phyloP scores from a whole-genome alignment of 1,140 invertebrate species.

The Marisa cornuarietis region DNA sequence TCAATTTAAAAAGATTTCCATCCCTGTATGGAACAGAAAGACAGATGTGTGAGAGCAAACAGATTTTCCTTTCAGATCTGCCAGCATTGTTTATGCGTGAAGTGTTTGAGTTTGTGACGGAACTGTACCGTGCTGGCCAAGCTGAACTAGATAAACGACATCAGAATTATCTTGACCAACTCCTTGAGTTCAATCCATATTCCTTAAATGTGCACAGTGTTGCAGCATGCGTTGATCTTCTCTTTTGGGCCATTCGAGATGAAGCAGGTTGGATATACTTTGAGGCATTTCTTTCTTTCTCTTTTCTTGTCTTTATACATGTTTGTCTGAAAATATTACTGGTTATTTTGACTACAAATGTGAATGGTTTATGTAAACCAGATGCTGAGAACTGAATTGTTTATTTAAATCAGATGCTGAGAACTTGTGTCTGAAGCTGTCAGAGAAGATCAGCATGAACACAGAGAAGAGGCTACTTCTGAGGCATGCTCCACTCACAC shows the following conservation, averaged over 20 bases:
- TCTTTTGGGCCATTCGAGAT: slow-evolving; percentile 97
- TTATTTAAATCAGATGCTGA: slow-evolving; percentile 79
- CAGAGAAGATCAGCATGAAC: slow-evolving; percentile 93
- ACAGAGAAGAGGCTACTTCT: slow-evolving; percentile 87
- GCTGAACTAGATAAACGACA: slow-evolving; percentile 76
- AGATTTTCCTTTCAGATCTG: slow-evolving; percentile 72
- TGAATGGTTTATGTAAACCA: no score
- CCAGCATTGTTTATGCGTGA: slow-evolving; percentile 91
- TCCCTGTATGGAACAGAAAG: no score
- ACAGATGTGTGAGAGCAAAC: no score
- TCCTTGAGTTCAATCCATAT: slow-evolving; percentile 77
- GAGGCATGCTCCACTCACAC: slow-evolving; percentile 88
- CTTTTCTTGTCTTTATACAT: no score
- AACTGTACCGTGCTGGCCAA: slow-evolving; percentile 89
- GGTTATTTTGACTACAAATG: no score
- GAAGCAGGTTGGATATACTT: slow-evolving; percentile 81
- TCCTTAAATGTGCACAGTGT: slow-evolving; percentile 97
- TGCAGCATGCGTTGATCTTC: slow-evolving; percentile 94
- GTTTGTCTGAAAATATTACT: no score
- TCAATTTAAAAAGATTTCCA: no score
- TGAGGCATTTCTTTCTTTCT: no score
- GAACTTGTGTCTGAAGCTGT: slow-evolving; percentile 87
- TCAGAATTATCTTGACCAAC: slow-evolving; percentile 39
- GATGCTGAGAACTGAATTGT: no score
- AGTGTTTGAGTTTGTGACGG: slow-evolving; percentile 90